These are phyloP conservation scores for Cotesia chilonis DNA, from an alignment of 1,140 invertebrate species.

Conservation along the genomic window DNA sequence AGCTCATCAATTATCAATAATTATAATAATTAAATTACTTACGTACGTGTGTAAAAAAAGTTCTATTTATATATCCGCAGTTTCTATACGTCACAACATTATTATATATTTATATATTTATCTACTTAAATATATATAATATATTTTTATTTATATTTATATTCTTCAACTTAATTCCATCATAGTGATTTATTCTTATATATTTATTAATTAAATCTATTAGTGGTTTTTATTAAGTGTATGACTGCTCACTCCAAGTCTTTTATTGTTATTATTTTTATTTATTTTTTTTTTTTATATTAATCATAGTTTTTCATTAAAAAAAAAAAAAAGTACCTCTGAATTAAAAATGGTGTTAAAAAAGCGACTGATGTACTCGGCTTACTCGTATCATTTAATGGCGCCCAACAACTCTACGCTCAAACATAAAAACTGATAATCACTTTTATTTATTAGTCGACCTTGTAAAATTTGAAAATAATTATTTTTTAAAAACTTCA, in stretches of 20 bases:
- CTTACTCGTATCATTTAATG: neutral
- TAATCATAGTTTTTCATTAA: neutral
- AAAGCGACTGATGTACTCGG: too few relatives aligned
- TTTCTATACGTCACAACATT: slow-evolving; percentile 51
- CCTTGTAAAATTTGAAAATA: slow-evolving; percentile 7
- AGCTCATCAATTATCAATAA: neutral
- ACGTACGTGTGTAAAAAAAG: slow-evolving; percentile 50
- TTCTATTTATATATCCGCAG: slow-evolving; percentile 28
- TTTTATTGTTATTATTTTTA: slow-evolving; percentile 3
- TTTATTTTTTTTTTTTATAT: neutral
- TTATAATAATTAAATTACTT: slow-evolving; percentile 31
- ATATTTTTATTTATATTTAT: slow-evolving; percentile 43
- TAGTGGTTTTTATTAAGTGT: slow-evolving; percentile 3
- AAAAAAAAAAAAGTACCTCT: too few relatives aligned
- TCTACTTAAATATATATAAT: slow-evolving; percentile 44
- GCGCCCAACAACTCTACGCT: slow-evolving; percentile 12
- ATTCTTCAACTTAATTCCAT: slow-evolving; percentile 5
- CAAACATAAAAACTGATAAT: slow-evolving; percentile 23
- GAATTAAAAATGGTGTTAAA: neutral
- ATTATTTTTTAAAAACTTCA: slow-evolving; percentile 14
- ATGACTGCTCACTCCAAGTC: neutral
- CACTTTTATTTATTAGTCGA: neutral
- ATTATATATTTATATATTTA: slow-evolving; percentile 49
- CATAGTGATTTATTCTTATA: slow-evolving; percentile 13
- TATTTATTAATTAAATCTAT: neutral